A percentile compares a stretch with the other conserved stretches of the same genome.
Conservation (phyloP, 2,797 vertebrate species). For the Falco rusticolus region DNA sequence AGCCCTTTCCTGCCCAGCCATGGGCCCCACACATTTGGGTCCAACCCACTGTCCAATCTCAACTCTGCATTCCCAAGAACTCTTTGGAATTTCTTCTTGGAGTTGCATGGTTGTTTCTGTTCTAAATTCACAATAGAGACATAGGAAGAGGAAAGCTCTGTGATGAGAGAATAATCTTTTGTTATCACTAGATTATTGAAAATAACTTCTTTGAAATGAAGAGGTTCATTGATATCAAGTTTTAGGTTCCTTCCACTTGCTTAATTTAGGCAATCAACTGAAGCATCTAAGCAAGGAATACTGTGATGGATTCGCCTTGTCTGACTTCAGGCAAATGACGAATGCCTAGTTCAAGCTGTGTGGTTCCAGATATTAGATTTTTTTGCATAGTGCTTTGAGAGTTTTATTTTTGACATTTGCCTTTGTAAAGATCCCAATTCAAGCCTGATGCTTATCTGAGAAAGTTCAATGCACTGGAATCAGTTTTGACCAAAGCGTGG, state of each 20-base stretch:
- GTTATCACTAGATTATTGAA: neutral
- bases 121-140: neutral
- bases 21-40: neutral
- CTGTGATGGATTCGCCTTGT: neutral
- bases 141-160: neutral
- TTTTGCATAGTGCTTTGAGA: neutral
- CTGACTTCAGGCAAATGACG: neutral
- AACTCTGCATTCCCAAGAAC: neutral
- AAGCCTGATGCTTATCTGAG: neutral
- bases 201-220: neutral
- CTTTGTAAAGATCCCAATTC: neutral
- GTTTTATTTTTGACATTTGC: slow-evolving; percentile 3
- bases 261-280: neutral
- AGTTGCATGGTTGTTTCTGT: neutral
- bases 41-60: neutral
- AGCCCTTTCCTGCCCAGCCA: neutral
- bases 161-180: neutral
- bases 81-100: neutral
- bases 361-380: neutral
- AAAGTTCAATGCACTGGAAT: neutral
- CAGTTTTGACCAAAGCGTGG: neutral
- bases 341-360: neutral
- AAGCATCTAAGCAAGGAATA: neutral
- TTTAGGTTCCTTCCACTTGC: neutral
- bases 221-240: neutral